Base-by-base conservation (phyloP, 2,113 vertebrate species). In the Engraulis encrasicolus region DNA sequence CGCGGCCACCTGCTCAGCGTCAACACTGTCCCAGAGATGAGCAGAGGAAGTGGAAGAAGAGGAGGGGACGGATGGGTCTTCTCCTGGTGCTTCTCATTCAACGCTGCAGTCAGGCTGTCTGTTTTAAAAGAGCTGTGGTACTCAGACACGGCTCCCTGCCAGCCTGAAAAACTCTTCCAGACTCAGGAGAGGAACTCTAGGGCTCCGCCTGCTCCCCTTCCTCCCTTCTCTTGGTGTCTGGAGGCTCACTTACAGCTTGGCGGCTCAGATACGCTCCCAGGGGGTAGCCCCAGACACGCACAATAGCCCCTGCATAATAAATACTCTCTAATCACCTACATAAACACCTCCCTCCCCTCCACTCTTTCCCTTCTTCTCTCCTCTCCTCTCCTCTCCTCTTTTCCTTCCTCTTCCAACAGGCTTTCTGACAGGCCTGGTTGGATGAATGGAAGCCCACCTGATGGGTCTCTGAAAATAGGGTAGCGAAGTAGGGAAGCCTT, bases 251-350 rank as follows among this genome's bases (percentile, higher is more conserved):
- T 37, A 78, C 37, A 37, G 71, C 31, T 54, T 50, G 18, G 34
- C n/a, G 12, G 80, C 38, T 58, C 34, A 27, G 48, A n/a, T 82
- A 66, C 15, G 15, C n/a, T 79, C 79, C 78, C 79, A n/a, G 48
- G 74, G 85, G 50, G 12, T 34, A 23, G 34, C 81, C 37, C 45
- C 36, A 50, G n/a, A n/a, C n/a, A 71, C 36, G 78, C 71, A 66
- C 82, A 84, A 50, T 61, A 71, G 18, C 36, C 19, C 50, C 58
- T 15, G 18, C 79, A 83, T 79, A 66, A 82, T 86, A 54, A 52
- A 71, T 54, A 74, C 6, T 20, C 27, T 84, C 58, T 83, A 61
- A 83, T 74, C 81, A 34, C 78, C 40, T 79, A 37, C 34, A 80
- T 85, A 85, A n/a, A 86, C n/a, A 86, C 81, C 82, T 36, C 83